Evolutionary conservation across 1,140 invertebrate species (phyloP).

Genomic region (Pseudomyrmex gracilis): DNA sequence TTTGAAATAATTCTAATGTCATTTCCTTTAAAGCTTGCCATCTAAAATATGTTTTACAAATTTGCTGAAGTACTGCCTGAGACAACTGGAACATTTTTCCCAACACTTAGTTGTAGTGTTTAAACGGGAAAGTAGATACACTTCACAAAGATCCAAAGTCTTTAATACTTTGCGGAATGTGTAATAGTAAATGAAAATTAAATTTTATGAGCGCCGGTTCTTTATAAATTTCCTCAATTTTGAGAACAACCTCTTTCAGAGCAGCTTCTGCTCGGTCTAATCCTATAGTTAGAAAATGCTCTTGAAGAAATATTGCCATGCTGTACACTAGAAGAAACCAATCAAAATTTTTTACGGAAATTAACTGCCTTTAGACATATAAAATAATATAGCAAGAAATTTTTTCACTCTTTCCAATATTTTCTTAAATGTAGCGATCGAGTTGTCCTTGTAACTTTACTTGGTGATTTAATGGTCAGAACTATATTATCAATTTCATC

Average conservation of each 20-base stretch:
- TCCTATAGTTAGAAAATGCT: not conserved
- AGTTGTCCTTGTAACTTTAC: not conserved
- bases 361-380: not conserved
- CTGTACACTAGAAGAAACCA: not conserved
- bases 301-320: not conserved
- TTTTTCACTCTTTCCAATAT: not conserved
- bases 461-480: not conserved
- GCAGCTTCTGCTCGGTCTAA: no score
- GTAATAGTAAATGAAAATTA: not conserved
- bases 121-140: not conserved
- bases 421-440: not conserved
- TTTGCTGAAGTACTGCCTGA: not conserved
- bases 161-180: not conserved
- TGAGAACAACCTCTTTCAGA: not conserved
- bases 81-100: not conserved
- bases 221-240: not conserved
- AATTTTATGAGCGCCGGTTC: not conserved
- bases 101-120: not conserved
- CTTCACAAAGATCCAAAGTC: not conserved
- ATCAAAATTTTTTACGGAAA: not conserved
- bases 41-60: not conserved
- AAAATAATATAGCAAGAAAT: not conserved
- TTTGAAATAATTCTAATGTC: no score
- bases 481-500: no score
- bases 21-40: no score